These are phyloP conservation scores for Drymodes brunneopygia DNA, from an alignment of 2,113 vertebrate species.

Conservation along the genomic window DNA sequence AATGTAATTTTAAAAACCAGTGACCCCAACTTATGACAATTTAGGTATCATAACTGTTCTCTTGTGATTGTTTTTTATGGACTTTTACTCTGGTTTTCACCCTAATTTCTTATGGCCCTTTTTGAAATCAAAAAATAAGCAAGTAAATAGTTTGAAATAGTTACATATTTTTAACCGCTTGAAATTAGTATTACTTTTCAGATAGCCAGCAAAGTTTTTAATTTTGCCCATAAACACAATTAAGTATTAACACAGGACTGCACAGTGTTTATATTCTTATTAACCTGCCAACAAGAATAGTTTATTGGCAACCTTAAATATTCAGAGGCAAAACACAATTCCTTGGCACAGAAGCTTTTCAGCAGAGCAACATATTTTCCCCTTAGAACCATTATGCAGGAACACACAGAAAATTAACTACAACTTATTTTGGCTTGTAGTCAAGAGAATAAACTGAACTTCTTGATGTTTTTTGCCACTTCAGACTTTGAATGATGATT, in stretches of 20 bases:
- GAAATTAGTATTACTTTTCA: constrained; percentile 32
- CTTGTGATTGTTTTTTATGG: not conserved
- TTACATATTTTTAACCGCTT: constrained; percentile 6
- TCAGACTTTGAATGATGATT: not conserved
- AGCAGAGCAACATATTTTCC: constrained; percentile 45
- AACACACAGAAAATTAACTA: constrained; percentile 44
- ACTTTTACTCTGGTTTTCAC: not conserved
- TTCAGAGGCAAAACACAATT: constrained; percentile 71
- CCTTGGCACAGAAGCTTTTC: constrained; percentile 71
- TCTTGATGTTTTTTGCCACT: constrained; percentile 11
- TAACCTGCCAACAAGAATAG: constrained; percentile 68
- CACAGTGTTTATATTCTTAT: constrained; percentile 20
- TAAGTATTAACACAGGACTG: constrained; percentile 24
- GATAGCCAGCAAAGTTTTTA: not conserved
- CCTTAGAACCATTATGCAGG: constrained; percentile 23
- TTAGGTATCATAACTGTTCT: not conserved
- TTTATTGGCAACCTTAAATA: constrained; percentile 74
- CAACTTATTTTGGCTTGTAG: constrained; percentile 57
- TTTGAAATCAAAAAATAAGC: not conserved
- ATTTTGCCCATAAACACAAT: constrained; percentile 26
- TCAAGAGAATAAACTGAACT: constrained; percentile 32
- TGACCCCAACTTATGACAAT: not conserved
- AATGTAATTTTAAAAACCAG: not conserved
- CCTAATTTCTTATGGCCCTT: not conserved
- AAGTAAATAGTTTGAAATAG: constrained; percentile 1